Evolutionary conservation across 2,113 vertebrate species (phyloP).

Genomic region (Leptocoma aspasia): DNA sequence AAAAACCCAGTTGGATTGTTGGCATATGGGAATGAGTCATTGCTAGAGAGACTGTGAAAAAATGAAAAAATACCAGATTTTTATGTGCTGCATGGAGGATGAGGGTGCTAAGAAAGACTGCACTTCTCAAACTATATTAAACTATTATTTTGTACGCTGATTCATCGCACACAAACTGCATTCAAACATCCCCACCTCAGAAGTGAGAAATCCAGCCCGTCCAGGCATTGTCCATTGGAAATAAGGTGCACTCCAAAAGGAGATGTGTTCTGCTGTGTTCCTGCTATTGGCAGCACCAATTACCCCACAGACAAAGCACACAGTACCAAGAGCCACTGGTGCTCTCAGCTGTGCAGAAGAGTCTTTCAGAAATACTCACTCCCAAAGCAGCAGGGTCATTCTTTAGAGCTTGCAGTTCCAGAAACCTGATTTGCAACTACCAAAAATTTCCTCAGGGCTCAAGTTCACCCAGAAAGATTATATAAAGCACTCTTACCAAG

Average conservation of each 20-base stretch:
- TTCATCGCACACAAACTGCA: not conserved
- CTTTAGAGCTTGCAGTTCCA: not conserved
- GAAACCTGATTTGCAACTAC: not conserved
- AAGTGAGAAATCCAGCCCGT: not conserved
- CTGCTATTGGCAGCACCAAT: not conserved
- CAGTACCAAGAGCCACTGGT: not conserved
- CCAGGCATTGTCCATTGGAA: not conserved
- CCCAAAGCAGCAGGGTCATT: not conserved
- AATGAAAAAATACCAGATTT: not conserved
- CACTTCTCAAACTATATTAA: not conserved
- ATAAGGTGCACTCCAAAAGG: not conserved
- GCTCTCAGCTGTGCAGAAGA: not conserved
- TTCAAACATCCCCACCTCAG: not conserved
- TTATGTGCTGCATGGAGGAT: not conserved
- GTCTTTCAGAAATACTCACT: not conserved
- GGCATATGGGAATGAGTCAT: slow-evolving; percentile 53
- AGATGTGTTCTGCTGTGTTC: not conserved
- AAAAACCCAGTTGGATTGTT: slow-evolving; percentile 21
- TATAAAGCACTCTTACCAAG: not conserved
- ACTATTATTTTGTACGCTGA: not conserved
- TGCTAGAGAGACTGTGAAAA: not conserved
- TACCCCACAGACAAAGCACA: not conserved
- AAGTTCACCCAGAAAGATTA: not conserved
- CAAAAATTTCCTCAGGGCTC: not conserved
- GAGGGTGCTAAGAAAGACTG: not conserved